Evolutionary conservation across 2,797 vertebrate genomes (phyloP), one percentile per base, ranked within the genome.

Genomic region (Rhinatrema bivittatum): DNA sequence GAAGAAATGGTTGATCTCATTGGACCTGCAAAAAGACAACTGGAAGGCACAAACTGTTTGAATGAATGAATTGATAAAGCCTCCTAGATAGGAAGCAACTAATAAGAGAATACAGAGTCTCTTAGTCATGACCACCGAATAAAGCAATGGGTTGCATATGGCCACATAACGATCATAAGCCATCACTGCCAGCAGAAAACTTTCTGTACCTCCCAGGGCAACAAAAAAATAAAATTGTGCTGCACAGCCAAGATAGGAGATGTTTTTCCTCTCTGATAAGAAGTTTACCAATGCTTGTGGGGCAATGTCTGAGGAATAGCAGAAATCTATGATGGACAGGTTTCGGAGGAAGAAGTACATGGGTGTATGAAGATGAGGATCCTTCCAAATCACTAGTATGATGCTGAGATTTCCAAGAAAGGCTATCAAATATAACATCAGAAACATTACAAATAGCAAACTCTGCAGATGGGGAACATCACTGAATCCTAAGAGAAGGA

Each of bases 161-260:
- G 42, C 42, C 21, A 25, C 34, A 37, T 37, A 45, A n/a, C 42
- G 21, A 6, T 45, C 42, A 32, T 32, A 37, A n/a, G 42, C 42
- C 42, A 45, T 45, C 9, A 37, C 23, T n/a, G 42, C 42, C 37
- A 45, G 45, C 8, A 45, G 42, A 17, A 45, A 22, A 26, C 42
- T 45, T 16, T 45, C 42, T 10, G 42, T 37, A 6, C 42, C 37
- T 5, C 42, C 42, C 31, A 45, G 45, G 27, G 42, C 37, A n/a
- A 34, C 45, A 26, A 45, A 37, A 22, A 31, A 25, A 20, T 45
- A 45, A 4, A 45, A 34, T 12, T 45, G 42, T 9, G 20, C n/a
- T 13, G 42, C 42, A 25, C 42, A 45, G 12, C 22, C 23, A 17
- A 25, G 10, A 3, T 11, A 7, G 12, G 42, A 25, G 16, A 45